Evolutionary conservation across 30 jellyfish, hydroid and myxozoan genomes (phyloP).

Genomic region (Aurelia sp.): DNA sequence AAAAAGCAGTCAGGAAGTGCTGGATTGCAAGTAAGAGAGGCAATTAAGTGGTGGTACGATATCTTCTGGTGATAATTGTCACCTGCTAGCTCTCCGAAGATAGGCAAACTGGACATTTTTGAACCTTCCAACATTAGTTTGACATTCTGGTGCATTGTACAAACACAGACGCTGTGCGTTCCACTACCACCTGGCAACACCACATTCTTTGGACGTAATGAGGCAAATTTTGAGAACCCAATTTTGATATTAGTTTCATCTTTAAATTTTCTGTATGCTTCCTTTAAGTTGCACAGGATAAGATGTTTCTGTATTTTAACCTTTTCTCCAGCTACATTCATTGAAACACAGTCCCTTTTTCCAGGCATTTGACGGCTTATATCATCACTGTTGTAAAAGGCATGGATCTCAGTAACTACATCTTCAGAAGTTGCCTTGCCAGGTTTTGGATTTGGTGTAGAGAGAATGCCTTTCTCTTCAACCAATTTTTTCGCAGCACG

Average conservation of each 20-base stretch:
- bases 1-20: slow-evolving; percentile 24
- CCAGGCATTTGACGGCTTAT: slow-evolving; percentile 53
- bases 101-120: neutral
- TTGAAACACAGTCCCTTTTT: slow-evolving; percentile 22
- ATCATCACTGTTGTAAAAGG: slow-evolving; percentile 4
- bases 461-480: slow-evolving; percentile 21
- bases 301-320: slow-evolving; percentile 22
- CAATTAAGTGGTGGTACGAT: slow-evolving; percentile 2
- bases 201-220: slow-evolving; percentile 24
- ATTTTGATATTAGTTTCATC: neutral
- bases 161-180: slow-evolving; percentile 39
- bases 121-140: slow-evolving; percentile 23
- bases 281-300: slow-evolving; percentile 13
- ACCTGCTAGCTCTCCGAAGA: neutral
- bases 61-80: slow-evolving; percentile 15
- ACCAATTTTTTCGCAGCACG: slow-evolving; percentile 18
- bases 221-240: slow-evolving; percentile 52
- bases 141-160: slow-evolving; percentile 38
- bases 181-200: slow-evolving; percentile 35
- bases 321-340: slow-evolving; percentile 1
- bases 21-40: slow-evolving; percentile 14
- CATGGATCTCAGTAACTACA: neutral
- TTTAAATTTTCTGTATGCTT: slow-evolving; percentile 19
- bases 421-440: slow-evolving; percentile 9
- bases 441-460: slow-evolving; percentile 47